Percentiles rank a stretch among this genome's conserved stretches.
Evolutionary conservation across 2,113 vertebrate species (phyloP).

Genomic region (Geothlypis trichas): DNA sequence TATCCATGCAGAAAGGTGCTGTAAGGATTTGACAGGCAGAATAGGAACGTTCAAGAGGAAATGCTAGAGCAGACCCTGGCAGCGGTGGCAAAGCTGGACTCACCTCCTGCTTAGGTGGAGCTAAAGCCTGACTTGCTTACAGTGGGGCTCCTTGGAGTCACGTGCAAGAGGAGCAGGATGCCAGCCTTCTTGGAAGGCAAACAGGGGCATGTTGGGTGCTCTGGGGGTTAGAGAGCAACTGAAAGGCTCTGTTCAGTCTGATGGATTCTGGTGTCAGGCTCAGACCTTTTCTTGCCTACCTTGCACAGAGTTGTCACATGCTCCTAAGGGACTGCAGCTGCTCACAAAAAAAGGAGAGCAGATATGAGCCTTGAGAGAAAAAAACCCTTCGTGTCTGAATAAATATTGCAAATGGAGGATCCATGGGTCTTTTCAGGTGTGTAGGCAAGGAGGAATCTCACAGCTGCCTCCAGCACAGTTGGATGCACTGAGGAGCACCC

Average conservation of each 20-base stretch:
- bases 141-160: rapidly evolving
- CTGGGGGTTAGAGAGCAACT: not conserved
- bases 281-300: not conserved
- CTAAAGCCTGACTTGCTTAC: not conserved
- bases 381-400: not conserved
- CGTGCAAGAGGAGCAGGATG: not conserved
- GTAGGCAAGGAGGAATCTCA: not conserved
- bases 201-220: not conserved
- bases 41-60: not conserved
- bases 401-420: not conserved
- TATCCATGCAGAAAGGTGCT: not conserved
- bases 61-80: not conserved
- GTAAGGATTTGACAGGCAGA: not conserved
- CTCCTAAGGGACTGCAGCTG: not conserved
- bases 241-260: not conserved
- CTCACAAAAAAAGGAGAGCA: not conserved
- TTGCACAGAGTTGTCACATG: not conserved
- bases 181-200: not conserved
- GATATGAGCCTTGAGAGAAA: not conserved
- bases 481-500: not conserved
- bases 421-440: not conserved
- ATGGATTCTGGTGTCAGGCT: not conserved
- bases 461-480: not conserved
- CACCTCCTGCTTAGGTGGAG: not conserved
- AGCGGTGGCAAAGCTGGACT: not conserved